Base-by-base conservation (phyloP, 2,888 invertebrate species). In the Schizotus pectinicornis region DNA sequence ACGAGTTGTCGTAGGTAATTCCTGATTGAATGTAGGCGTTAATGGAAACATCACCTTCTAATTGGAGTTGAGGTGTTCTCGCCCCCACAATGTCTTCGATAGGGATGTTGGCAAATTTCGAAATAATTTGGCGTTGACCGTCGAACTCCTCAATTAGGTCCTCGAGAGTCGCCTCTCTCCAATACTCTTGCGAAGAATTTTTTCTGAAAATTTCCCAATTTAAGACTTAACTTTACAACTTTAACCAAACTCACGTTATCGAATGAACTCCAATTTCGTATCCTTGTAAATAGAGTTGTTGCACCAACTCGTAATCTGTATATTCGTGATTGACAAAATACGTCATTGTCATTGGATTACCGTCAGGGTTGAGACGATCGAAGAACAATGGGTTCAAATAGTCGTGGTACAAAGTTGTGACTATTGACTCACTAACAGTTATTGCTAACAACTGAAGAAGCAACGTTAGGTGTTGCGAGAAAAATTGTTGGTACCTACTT, bases 191-290 rank as follows among this genome's bases (percentile, higher is more conserved):
- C 0, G 67, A 54, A 41, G 39, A 22, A 37, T 71, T 62, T 51
- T 73, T 72, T 6, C 74, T 74, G 8, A 8, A 33, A 36, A 31
- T 13, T 13, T n/a, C n/a, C 8, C 12, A 22, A 2, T 22, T 30
- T 41, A 9, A 7, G n/a, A 32, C 13, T 11, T 22, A 5, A 22
- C 3, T 22, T 5, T 3, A 22, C 2, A 22, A 22, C 2, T 22
- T 5, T 22, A n/a, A 22, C 22, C 2, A 22, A 1, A 39, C 81
- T 68, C 87, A 88, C 37, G 82, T 84, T 35, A 91, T 84, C 3
- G 90, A 89, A 72, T 90, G 88, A 0, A 89, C 81, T 0, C 85
- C 89, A 7, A 91, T 87, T 76, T 90, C 90, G 62, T 84, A 86
- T 0, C 90, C 86, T 6, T 77, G 69, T 39, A 79, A 71, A 64